Percentiles rank a stretch among this genome's conserved stretches.
phyloP scores from a whole-genome alignment of 23 tunicate species.

The Botrylloides violaceus region DNA sequence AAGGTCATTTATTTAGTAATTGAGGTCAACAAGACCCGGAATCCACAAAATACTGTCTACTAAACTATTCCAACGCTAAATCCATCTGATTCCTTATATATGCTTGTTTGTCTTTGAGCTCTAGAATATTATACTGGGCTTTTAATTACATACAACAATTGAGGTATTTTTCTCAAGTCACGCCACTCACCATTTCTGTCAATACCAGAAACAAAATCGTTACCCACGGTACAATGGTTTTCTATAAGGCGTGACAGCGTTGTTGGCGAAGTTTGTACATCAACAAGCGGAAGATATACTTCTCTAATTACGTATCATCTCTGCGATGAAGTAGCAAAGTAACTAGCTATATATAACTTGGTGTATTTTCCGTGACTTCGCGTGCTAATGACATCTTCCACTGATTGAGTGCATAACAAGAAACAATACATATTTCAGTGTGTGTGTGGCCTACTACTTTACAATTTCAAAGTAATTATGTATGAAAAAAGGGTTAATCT shows the following conservation, averaged over 20 bases:
- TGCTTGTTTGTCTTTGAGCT: too few species aligned
- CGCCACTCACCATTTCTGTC: constrained; percentile 22
- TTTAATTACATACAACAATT: background rate
- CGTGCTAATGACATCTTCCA: background rate
- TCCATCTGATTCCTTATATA: too few species aligned
- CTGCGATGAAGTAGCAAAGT: background rate
- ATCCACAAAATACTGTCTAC: too few species aligned
- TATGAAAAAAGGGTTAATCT: too few species aligned
- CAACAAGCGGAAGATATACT: too few species aligned
- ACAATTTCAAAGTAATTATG: too few species aligned
- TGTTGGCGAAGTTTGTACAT: background rate
- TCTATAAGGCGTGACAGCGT: constrained; percentile 16
- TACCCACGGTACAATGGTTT: constrained; percentile 13
- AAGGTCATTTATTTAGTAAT: too few species aligned
- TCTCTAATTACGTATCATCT: constrained; percentile 12
- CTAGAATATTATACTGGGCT: too few species aligned
- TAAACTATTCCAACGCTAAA: too few species aligned
- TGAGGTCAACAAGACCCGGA: too few species aligned
- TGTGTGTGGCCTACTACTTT: too few species aligned
- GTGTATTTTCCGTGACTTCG: background rate
- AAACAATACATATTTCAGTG: too few species aligned
- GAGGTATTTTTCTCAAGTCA: background rate
- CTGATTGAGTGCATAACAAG: background rate
- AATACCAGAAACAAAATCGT: constrained; percentile 18
- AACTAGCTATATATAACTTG: background rate